These are phyloP conservation scores for Erannis defoliaria DNA, from an alignment of 2,888 invertebrate species.

Conservation along the genomic window DNA sequence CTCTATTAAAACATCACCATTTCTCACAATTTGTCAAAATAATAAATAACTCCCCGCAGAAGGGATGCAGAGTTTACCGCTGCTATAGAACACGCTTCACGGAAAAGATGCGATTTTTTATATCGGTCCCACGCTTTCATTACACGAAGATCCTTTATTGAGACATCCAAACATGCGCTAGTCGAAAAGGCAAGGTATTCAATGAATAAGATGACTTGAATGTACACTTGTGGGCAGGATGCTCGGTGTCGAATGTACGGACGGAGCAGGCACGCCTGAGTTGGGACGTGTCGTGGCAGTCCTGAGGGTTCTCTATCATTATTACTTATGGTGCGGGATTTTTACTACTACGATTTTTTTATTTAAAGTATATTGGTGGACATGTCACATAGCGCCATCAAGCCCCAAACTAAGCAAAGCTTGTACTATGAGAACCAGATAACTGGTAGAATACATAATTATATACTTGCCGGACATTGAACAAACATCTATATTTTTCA, in stretches of 20 bases:
- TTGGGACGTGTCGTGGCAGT: neutral
- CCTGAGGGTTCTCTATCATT: neutral
- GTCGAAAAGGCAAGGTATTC: conserved; percentile 84
- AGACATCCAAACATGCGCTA: conserved; percentile 70
- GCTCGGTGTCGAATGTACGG: conserved; percentile 78
- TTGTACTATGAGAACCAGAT: too few species aligned
- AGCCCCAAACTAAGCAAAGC: too few species aligned
- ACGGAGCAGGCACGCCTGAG: neutral
- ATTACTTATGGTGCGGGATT: neutral
- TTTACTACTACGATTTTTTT: too few species aligned
- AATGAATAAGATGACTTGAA: conserved; percentile 63
- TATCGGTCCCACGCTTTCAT: conserved; percentile 64
- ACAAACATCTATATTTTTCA: too few species aligned
- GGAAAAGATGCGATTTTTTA: conserved; percentile 10
- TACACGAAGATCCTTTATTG: conserved; percentile 67
- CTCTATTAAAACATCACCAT: neutral
- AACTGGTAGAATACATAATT: too few species aligned
- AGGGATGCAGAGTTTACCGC: neutral
- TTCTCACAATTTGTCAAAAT: neutral
- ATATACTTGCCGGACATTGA: too few species aligned
- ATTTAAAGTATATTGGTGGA: too few species aligned
- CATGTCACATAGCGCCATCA: too few species aligned
- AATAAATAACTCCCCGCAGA: neutral
- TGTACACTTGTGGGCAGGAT: conserved; percentile 81
- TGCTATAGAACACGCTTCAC: neutral